phyloP scores from a whole-genome alignment of 2,113 vertebrate species.

The Gymnarchus niloticus region DNA sequence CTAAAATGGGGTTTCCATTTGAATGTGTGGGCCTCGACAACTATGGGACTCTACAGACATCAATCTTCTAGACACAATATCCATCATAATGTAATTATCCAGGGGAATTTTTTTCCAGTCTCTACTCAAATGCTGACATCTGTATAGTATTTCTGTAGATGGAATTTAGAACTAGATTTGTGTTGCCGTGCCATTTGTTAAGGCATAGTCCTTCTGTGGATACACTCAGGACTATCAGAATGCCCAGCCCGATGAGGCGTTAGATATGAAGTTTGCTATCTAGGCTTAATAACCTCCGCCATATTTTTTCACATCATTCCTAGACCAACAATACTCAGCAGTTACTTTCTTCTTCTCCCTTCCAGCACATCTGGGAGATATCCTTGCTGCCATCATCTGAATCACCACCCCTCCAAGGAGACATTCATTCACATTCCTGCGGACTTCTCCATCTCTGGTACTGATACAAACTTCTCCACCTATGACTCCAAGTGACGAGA shows the following conservation, averaged over 20 bases:
- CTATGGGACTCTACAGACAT: not conserved
- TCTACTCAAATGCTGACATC: not conserved
- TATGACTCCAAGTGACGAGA: not conserved
- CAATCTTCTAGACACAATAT: constrained; percentile 6
- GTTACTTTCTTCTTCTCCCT: not conserved
- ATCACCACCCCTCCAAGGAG: too few species aligned
- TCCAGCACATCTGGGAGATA: not conserved
- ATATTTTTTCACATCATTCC: not conserved
- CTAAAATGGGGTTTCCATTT: not conserved
- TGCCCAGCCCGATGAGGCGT: not conserved
- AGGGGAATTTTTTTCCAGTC: not conserved
- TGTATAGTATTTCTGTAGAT: not conserved
- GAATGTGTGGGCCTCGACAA: not conserved
- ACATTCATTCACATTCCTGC: not conserved
- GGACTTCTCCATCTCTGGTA: not conserved
- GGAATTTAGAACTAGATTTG: not conserved
- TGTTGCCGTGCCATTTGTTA: not conserved
- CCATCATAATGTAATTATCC: constrained; percentile 5
- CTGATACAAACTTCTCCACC: not conserved
- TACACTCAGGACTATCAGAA: not conserved
- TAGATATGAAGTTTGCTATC: not conserved
- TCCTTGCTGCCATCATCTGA: not conserved
- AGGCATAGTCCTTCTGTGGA: not conserved
- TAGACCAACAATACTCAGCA: not conserved
- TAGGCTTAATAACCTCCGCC: not conserved